These are phyloP conservation scores for Pocillopora meandrina DNA, from an alignment of 92 coral and sea anemone genomes.

Conservation along the genomic window DNA sequence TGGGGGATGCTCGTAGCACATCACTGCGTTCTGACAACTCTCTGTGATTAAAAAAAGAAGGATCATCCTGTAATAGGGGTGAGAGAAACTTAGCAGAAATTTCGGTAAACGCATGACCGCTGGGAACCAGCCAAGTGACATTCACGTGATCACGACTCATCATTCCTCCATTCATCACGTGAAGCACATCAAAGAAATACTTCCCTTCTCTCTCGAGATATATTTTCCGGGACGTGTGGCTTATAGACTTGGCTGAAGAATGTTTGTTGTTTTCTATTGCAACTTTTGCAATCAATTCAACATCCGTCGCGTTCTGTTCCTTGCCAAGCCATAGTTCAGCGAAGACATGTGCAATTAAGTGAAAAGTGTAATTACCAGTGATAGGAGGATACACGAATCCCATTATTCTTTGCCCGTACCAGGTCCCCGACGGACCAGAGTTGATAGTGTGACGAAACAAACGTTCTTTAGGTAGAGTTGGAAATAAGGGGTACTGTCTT, in stretches of 20 bases:
- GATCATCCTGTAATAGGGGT: slow-evolving; percentile 48
- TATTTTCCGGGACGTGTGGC: slow-evolving; percentile 35
- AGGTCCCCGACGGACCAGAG: slow-evolving; percentile 52
- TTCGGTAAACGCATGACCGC: slow-evolving; percentile 28
- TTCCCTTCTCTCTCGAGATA: slow-evolving; percentile 31
- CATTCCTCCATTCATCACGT: slow-evolving; percentile 68
- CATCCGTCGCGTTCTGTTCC: slow-evolving; percentile 43
- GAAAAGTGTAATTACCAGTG: slow-evolving; percentile 62
- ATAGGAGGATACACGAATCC: slow-evolving; percentile 71
- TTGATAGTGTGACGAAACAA: slow-evolving; percentile 52
- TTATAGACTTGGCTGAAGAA: not conserved
- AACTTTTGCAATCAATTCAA: slow-evolving; percentile 58
- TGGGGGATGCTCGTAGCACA: slow-evolving; percentile 8
- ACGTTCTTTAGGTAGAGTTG: slow-evolving; percentile 64
- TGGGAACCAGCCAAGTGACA: slow-evolving; percentile 75
- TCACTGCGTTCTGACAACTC: not conserved
- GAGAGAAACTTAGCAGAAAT: slow-evolving; percentile 51
- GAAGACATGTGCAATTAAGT: slow-evolving; percentile 54
- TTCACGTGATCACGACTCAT: slow-evolving; percentile 61
- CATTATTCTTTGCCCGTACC: slow-evolving; percentile 84
- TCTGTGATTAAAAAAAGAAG: slow-evolving; percentile 11
- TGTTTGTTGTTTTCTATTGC: slow-evolving; percentile 33
- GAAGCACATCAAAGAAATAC: slow-evolving; percentile 76
- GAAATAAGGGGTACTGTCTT: slow-evolving; percentile 80
- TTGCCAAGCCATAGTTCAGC: slow-evolving; percentile 82